A percentile compares a stretch with the other conserved stretches of the same genome.
Evolutionary conservation across 2,113 vertebrate genomes (phyloP).

Genomic region (Syrmaticus mikado): DNA sequence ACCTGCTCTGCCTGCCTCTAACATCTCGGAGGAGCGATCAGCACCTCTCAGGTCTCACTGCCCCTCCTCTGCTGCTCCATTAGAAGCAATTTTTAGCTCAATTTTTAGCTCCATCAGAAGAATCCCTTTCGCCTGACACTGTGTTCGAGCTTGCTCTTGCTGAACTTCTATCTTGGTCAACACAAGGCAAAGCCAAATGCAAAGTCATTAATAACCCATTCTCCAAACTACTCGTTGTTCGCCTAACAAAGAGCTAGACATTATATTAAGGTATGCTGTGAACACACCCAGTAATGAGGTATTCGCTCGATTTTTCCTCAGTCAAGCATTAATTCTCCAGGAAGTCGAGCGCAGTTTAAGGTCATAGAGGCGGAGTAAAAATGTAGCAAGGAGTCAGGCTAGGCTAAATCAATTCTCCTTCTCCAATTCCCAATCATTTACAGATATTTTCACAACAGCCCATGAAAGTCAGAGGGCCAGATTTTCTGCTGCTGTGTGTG

Average conservation of each 20-base stretch:
- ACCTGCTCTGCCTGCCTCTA: background rate
- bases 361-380: background rate
- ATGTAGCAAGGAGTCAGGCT: background rate
- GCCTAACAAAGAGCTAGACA: background rate
- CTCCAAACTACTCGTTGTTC: background rate
- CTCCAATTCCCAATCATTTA: background rate
- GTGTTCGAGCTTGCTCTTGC: background rate
- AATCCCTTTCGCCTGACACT: background rate
- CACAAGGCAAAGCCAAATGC: background rate
- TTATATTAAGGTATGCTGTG: background rate
- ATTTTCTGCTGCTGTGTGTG: background rate
- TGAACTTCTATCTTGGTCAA: slow-evolving; percentile 1
- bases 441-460: background rate
- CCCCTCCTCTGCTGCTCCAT: background rate
- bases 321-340: background rate
- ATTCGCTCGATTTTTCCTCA: slow-evolving; percentile 14
- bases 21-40: background rate
- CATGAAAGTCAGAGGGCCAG: background rate
- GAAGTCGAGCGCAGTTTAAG: slow-evolving; percentile 11
- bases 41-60: background rate
- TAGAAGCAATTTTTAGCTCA: too few species aligned
- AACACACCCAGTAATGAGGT: background rate
- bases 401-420: background rate
- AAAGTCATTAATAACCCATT: slow-evolving; percentile 7
- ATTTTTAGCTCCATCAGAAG: background rate